Conservation (phyloP, 2,797 vertebrate species). For the Cygnus olor region DNA sequence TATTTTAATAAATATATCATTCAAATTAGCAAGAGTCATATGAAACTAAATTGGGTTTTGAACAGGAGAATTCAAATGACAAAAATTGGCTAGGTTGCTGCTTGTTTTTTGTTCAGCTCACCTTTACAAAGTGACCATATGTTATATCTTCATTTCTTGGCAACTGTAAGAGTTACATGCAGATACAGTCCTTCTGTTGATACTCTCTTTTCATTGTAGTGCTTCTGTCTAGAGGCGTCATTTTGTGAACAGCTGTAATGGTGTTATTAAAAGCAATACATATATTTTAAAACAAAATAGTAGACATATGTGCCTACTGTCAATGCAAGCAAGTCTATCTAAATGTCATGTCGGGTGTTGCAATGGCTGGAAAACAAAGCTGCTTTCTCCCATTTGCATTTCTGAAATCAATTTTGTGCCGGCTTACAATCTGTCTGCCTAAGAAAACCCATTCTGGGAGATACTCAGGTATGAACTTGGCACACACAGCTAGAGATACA, state of each 20-base stretch:
- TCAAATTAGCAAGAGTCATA: conserved; percentile 49
- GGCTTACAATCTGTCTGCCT: conserved; percentile 62
- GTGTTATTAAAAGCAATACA: conserved; percentile 73
- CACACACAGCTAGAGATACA: conserved; percentile 11
- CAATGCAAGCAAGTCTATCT: conserved; percentile 66
- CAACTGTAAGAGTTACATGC: conserved; percentile 47
- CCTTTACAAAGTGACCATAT: conserved; percentile 76
- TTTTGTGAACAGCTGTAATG: conserved; percentile 76
- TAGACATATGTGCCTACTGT: conserved; percentile 73
- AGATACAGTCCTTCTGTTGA: conserved; percentile 59
- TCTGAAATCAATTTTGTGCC: conserved; percentile 36
- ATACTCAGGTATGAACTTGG: conserved; percentile 34
- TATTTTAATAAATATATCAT: conserved; percentile 61
- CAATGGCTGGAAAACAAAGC: conserved; percentile 63
- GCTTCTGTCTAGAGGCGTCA: conserved; percentile 67
- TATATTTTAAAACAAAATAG: conserved; percentile 75
- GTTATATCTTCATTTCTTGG: conserved; percentile 64
- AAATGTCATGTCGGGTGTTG: conserved; percentile 61
- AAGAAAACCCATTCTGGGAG: conserved; percentile 28
- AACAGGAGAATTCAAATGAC: conserved; percentile 65
- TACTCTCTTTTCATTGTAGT: conserved; percentile 58
- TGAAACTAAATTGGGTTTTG: conserved; percentile 46
- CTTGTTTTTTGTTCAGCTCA: conserved; percentile 70
- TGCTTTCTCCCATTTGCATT: conserved; percentile 63
- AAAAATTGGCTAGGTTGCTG: conserved; percentile 68